These are phyloP conservation scores for Netelia melanura DNA, from an alignment of 2,888 invertebrate genomes.

Conservation along the genomic window DNA sequence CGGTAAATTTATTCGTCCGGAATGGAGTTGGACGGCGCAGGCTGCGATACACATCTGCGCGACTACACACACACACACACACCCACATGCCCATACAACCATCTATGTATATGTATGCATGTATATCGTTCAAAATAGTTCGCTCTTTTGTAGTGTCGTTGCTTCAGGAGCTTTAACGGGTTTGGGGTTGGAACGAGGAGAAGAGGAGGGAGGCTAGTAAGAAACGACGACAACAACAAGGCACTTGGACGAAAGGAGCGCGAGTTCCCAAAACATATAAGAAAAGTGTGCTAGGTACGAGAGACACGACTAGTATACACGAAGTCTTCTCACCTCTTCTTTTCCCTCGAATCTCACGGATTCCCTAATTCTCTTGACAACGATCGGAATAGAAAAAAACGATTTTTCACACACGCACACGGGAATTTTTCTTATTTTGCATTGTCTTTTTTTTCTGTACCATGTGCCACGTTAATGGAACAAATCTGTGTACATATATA, in stretches of 20 bases:
- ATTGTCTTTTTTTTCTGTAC: slow-evolving; percentile 6
- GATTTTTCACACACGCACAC: slow-evolving; percentile 41
- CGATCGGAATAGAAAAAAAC: slow-evolving; percentile 50
- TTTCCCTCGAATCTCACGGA: slow-evolving; percentile 27
- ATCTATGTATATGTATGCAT: neutral
- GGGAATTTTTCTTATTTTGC: slow-evolving; percentile 6
- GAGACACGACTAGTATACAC: slow-evolving; percentile 31
- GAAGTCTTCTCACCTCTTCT: slow-evolving; percentile 32
- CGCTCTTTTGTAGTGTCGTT: slow-evolving; percentile 48
- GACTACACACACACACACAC: neutral
- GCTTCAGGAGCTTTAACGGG: slow-evolving; percentile 29
- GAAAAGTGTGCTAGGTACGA: slow-evolving; percentile 31
- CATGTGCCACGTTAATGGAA: slow-evolving; percentile 49
- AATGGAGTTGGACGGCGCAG: slow-evolving; percentile 59
- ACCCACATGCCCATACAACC: neutral
- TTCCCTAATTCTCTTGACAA: slow-evolving; percentile 16
- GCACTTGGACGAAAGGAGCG: slow-evolving; percentile 38
- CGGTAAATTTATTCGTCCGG: slow-evolving; percentile 70
- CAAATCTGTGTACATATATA: slow-evolving; percentile 25
- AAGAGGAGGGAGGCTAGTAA: neutral
- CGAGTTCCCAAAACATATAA: slow-evolving; percentile 28
- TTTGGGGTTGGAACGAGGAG: slow-evolving; percentile 16
- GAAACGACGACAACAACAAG: slow-evolving; percentile 24
- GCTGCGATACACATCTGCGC: slow-evolving; percentile 54
- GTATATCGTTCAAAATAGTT: slow-evolving; percentile 46